Evolutionary conservation across 2,113 vertebrate species (phyloP).

Genomic region (Pristiophorus japonicus): DNA sequence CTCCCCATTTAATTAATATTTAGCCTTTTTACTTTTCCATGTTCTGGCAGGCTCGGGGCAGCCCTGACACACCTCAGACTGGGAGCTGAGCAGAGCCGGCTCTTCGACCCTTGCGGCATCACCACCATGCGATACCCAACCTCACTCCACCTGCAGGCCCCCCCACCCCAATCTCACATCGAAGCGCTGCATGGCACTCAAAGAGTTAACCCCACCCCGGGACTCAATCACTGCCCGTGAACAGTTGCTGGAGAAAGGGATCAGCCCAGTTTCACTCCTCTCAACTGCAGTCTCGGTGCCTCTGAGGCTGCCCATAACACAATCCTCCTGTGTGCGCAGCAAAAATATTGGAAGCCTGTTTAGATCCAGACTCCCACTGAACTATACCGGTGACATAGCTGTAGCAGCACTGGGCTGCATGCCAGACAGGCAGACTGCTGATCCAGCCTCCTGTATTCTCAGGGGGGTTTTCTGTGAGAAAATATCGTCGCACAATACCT

Average conservation of each 20-base stretch:
- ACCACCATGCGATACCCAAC: background rate
- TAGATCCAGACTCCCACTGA: background rate
- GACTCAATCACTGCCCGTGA: background rate
- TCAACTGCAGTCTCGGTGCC: background rate
- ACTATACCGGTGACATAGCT: background rate
- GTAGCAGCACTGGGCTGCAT: background rate
- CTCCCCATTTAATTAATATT: too few relatives aligned
- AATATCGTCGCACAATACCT: background rate
- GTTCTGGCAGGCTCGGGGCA: background rate
- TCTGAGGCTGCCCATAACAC: background rate
- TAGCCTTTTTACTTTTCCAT: too few relatives aligned
- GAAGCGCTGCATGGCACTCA: background rate
- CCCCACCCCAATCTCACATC: too few relatives aligned
- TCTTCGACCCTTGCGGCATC: background rate
- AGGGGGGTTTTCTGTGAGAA: background rate
- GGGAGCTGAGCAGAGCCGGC: background rate
- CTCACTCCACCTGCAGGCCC: too few relatives aligned
- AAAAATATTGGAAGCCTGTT: background rate
- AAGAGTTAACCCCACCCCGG: background rate
- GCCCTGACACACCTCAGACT: background rate
- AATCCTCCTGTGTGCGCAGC: background rate
- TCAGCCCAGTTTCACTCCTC: background rate
- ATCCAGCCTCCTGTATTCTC: background rate
- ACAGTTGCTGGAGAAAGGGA: background rate
- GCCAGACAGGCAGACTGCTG: slow-evolving; percentile 23